Base-by-base conservation (phyloP, 2,797 vertebrate species). In the Lindbergichthys nudifrons region DNA sequence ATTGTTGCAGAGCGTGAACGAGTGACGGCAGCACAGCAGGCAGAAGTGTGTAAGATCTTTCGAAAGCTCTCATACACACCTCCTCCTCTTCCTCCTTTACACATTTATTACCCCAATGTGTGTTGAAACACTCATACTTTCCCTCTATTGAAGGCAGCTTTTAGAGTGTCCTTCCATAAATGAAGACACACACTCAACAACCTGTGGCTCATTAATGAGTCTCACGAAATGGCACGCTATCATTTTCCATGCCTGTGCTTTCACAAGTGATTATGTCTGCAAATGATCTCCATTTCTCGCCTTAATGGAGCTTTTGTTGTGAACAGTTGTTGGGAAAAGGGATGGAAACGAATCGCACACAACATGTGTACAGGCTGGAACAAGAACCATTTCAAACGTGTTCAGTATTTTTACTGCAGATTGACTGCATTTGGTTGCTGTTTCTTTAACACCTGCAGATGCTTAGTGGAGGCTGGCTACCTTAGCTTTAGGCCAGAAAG, bases 1-100 rank as follows among this genome's bases (percentile, higher is more conserved):
- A 78, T 85, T 87, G 84, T 87, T 87, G n/a, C 51, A 3, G 2
- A 79, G 75, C 8, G 3, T 48, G 53, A 89, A 80, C 7, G 15
- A 51, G 67, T 86, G 83, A 88, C 41, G 54, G 46, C 74, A 85
- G 70, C 80, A 45, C 72, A 62, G 80, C 26, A 14, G 75, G 71
- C 46, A 57, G 73, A 77, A 57, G 70, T 10, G 30, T 66, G 82
- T 77, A 51, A 66, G 67, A 84, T 83, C 83, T 77, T 82, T 87
- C 70, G 86, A 78, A 79, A 83, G 69, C 73, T 16, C 54, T 60
- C 58, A 9, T 65, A 68, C 18, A 19, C 48, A 73, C 43, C 4
- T 70, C 77, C 58, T 26, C 77, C 30, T 7, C 57, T 46, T 18
- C 43, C 23, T 52, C 41, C 23, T 26, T 16, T 42, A 8, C 10